phyloP scores from a whole-genome alignment of 2,888 invertebrate species.

The Ormyrus rosae region DNA sequence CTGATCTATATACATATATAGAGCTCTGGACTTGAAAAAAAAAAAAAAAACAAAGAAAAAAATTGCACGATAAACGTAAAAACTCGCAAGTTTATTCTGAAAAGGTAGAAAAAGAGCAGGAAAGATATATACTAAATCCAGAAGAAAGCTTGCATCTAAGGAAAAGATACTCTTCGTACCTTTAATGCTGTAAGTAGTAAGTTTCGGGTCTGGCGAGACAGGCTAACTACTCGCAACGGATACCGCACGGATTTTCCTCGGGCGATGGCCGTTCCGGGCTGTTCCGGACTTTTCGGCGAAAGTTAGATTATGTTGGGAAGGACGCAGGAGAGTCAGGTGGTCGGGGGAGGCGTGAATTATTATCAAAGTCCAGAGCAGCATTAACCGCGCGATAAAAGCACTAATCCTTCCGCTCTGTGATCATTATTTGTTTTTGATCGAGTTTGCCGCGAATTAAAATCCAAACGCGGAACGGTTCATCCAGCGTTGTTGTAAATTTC shows the following conservation, averaged over 20 bases:
- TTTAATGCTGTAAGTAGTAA: conserved; percentile 31
- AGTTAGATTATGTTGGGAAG: conserved; percentile 5
- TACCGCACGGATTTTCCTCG: conserved; percentile 1
- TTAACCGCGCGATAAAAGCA: no score
- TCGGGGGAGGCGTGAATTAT: conserved; percentile 16
- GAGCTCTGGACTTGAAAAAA: no score
- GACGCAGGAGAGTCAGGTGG: neutral
- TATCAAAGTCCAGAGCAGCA: conserved; percentile 13
- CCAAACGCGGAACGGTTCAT: neutral
- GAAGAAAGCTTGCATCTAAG: neutral
- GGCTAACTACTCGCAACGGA: neutral
- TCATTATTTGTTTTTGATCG: neutral
- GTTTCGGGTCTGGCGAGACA: neutral
- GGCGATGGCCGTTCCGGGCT: conserved; percentile 2
- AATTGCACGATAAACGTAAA: no score
- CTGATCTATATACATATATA: no score
- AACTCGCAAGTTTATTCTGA: no score
- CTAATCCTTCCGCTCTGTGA: neutral
- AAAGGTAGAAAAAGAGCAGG: no score
- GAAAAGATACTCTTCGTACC: conserved; percentile 2
- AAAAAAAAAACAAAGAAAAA: no score
- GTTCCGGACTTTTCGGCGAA: neutral
- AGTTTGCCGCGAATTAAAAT: neutral
- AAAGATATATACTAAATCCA: no score
- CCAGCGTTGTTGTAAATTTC: no score